Evolutionary conservation across 2,113 vertebrate species (phyloP).

Genomic region (Epinephelus cyanopodus): DNA sequence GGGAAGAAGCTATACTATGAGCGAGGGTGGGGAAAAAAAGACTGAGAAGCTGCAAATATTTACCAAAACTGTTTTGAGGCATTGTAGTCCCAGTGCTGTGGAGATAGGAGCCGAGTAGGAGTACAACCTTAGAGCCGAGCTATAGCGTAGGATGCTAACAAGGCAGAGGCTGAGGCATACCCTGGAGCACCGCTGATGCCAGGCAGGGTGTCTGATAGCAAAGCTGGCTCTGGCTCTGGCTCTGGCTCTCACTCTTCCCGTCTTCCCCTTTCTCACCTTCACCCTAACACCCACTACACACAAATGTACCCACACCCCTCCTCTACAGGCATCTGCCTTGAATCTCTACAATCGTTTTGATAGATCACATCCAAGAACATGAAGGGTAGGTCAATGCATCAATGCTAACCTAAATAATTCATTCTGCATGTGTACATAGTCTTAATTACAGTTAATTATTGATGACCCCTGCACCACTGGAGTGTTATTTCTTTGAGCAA

Average conservation of each 20-base stretch:
- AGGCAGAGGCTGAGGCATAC: constrained; percentile 68
- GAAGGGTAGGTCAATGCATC: constrained; percentile 79
- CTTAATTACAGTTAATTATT: constrained; percentile 84
- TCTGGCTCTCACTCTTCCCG: background rate
- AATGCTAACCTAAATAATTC: constrained; percentile 78
- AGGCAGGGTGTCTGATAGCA: constrained; percentile 61
- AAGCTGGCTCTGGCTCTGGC: background rate
- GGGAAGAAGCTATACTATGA: background rate
- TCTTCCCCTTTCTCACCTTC: constrained; percentile 22
- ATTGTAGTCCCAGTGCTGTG: constrained; percentile 52
- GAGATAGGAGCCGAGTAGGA: constrained; percentile 55
- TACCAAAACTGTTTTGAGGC: constrained; percentile 52
- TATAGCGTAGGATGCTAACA: constrained; percentile 62
- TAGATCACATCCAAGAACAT: constrained; percentile 78
- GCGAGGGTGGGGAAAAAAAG: constrained; percentile 19
- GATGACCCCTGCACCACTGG: constrained; percentile 62
- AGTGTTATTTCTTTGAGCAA: constrained; percentile 59
- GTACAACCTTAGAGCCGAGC: constrained; percentile 49
- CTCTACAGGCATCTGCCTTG: constrained; percentile 20
- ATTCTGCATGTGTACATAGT: constrained; percentile 81
- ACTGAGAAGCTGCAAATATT: constrained; percentile 43
- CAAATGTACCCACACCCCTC: constrained; percentile 15
- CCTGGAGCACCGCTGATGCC: constrained; percentile 64
- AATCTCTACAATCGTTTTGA: constrained; percentile 65
- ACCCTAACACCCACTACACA: background rate